Conservation (phyloP, 1,140 invertebrate species). For the Rhyacophila brunnea region DNA sequence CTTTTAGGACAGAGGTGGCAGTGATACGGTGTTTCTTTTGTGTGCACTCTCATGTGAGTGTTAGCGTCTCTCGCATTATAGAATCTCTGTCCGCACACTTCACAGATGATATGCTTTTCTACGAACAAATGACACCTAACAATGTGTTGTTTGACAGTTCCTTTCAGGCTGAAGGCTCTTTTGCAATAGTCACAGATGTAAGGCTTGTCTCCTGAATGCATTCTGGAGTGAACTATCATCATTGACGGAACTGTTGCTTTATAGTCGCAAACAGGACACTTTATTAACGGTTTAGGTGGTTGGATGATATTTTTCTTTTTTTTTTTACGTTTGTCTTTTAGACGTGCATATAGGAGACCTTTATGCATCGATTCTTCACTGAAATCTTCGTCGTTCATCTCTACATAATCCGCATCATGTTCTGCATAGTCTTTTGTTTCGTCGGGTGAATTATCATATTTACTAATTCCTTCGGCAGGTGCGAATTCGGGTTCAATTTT, state of each 20-base stretch:
- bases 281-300: not conserved
- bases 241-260: conserved; percentile 5
- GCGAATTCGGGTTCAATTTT: not conserved
- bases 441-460: conserved; percentile 13
- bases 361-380: too few species aligned
- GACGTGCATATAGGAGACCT: too few species aligned
- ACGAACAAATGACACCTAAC: conserved; percentile 51
- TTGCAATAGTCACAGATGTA: conserved; percentile 56
- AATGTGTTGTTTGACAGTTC: conserved; percentile 50
- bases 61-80: conserved; percentile 48
- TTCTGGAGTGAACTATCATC: conserved; percentile 60
- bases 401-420: too few species aligned
- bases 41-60: conserved; percentile 38
- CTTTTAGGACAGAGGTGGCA: conserved; percentile 16
- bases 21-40: conserved; percentile 24
- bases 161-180: conserved; percentile 53
- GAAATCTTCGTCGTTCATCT: too few species aligned
- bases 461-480: not conserved
- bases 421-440: too few species aligned
- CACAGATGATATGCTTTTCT: conserved; percentile 39
- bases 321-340: too few species aligned
- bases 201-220: conserved; percentile 55
- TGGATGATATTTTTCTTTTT: too few species aligned
- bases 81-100: conserved; percentile 49
- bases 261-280: conserved; percentile 21